Evolutionary conservation across 2,113 vertebrate species (phyloP), one percentile per base, ranked within the genome.

Genomic region (Pachypanchax playfairii): DNA sequence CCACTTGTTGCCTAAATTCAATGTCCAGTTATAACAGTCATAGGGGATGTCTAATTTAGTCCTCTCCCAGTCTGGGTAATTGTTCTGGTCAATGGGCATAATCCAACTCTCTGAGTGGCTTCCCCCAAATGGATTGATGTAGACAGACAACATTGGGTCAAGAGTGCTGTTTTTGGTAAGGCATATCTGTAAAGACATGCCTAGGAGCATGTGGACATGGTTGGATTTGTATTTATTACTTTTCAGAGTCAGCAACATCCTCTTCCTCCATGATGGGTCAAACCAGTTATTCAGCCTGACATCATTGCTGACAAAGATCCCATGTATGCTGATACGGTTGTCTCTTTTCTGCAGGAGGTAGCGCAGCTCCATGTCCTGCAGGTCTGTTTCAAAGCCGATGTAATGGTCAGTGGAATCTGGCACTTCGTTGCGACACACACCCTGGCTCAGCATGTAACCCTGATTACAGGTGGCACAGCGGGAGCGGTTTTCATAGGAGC

Each of bases 71-170:
- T 91, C 91, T 20, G 93, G 93, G 85, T 92, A 94, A 77, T 63
- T 88, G 65, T 85, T 86, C 86, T 93, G 92, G 47, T 91, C 90
- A 24, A 91, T 91, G 60, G 93, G 93, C 92, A 94, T 92, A 82
- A 92, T 89, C 93, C 93, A 94, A 43, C 93, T 94, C 75, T 94
- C 93, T 0, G 93, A 93, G 62, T 94, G 93, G 48, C 93, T 94
- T 1, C 93, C 93, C 36, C 93, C 93, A 52, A 94, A 94, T 0
- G 93, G 93, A 52, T 94, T 94, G 77, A 94, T 91, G 25, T 94
- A 94, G 43, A 94, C 86, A 0, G 93, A 93, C 77, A 94, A 59
- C 85, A 91, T 39, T 17, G 93, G 93, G 55, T 94, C 93, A 57
- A 94, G 81, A 2, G 92, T 93, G 82, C 88, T 94, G 89, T 94